These are phyloP conservation scores for Sparus aurata DNA, from an alignment of 2,797 vertebrate species.

Conservation along the genomic window DNA sequence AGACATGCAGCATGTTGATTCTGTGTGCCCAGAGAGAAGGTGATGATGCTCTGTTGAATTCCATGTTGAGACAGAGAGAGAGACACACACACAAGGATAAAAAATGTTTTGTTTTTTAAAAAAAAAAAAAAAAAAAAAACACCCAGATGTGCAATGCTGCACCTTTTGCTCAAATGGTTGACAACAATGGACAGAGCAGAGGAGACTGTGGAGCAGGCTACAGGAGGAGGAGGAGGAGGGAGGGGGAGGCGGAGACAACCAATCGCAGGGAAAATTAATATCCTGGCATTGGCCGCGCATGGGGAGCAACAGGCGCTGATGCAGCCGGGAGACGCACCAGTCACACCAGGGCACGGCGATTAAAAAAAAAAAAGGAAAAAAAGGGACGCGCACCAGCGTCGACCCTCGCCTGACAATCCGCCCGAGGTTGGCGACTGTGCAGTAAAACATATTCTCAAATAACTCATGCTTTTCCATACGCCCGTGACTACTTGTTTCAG, in stretches of 20 bases:
- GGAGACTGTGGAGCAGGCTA: constrained; percentile 49
- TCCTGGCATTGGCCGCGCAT: constrained; percentile 65
- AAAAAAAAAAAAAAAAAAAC: background rate
- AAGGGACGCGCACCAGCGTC: constrained; percentile 37
- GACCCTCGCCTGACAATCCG: constrained; percentile 36
- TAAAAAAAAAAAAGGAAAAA: constrained; percentile 4
- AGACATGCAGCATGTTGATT: constrained; percentile 11
- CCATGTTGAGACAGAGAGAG: background rate
- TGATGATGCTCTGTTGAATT: constrained; percentile 16
- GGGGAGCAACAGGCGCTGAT: constrained; percentile 79
- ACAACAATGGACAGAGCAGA: constrained; percentile 66
- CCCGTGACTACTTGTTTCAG: constrained; percentile 51
- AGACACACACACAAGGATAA: background rate
- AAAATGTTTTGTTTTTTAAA: background rate
- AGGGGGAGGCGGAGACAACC: constrained; percentile 62
- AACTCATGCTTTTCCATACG: constrained; percentile 25
- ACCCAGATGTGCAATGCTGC: constrained; percentile 46
- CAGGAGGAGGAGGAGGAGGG: background rate
- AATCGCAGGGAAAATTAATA: constrained; percentile 67
- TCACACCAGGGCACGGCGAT: constrained; percentile 73
- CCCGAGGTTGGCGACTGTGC: constrained; percentile 18
- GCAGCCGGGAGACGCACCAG: constrained; percentile 71
- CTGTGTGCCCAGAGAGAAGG: constrained; percentile 7
- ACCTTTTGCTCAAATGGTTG: constrained; percentile 75
- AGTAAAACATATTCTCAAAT: constrained; percentile 32